A percentile compares a stretch with the other conserved stretches of the same genome.
These are phyloP conservation scores for Ypsolopha sequella DNA, from an alignment of 2,888 invertebrate genomes.

Conservation along the genomic window DNA sequence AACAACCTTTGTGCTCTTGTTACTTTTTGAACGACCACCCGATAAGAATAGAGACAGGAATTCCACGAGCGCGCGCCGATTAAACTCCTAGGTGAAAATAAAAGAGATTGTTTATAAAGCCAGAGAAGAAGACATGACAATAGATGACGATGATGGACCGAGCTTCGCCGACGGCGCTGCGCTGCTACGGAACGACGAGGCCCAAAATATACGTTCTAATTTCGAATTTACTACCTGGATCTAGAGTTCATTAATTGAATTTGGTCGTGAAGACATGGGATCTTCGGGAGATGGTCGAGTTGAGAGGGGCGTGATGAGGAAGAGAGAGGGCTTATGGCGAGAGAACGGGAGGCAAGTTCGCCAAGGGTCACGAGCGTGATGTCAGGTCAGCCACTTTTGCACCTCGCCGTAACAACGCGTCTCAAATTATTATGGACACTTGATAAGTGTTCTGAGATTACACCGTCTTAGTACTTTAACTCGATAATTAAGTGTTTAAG, in stretches of 20 bases:
- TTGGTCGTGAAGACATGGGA: conserved; percentile 57
- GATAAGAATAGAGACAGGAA: conserved; percentile 60
- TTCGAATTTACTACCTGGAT: conserved; percentile 51
- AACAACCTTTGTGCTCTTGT: conserved; percentile 64
- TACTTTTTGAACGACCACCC: conserved; percentile 60
- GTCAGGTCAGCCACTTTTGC: conserved; percentile 73
- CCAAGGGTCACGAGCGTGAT: conserved; percentile 70
- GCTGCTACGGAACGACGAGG: conserved; percentile 18
- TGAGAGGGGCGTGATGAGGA: conserved; percentile 67
- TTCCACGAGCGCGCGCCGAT: conserved; percentile 63
- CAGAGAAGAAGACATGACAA: conserved; percentile 65
- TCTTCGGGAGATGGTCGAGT: conserved; percentile 63
- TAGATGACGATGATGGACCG: conserved; percentile 61
- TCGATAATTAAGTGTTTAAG: conserved; percentile 66
- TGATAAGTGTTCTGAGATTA: conserved; percentile 69
- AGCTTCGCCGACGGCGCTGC: conserved; percentile 32
- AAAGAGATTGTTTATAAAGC: conserved; percentile 68
- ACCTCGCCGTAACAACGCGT: conserved; percentile 71
- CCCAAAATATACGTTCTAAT: conserved; percentile 33
- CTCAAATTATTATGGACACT: conserved; percentile 72
- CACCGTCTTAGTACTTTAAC: conserved; percentile 62
- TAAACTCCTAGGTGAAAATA: conserved; percentile 66
- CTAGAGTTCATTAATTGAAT: conserved; percentile 65
- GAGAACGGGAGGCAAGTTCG: conserved; percentile 36
- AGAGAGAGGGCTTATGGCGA: conserved; percentile 36